These are phyloP conservation scores for Motacilla alba DNA, from an alignment of 2,113 vertebrate species.

Conservation along the genomic window DNA sequence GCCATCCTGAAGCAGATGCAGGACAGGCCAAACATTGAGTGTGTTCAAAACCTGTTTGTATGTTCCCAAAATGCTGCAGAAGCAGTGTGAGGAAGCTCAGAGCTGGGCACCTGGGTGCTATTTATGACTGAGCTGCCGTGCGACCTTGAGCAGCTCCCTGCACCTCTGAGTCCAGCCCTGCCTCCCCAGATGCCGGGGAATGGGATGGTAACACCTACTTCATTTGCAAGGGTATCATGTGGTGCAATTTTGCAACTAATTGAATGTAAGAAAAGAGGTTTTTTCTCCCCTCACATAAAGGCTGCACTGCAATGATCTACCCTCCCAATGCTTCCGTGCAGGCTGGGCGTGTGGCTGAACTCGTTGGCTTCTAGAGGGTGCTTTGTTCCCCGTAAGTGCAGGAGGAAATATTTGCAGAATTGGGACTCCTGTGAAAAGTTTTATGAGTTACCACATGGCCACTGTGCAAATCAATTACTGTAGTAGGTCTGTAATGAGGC, in stretches of 20 bases:
- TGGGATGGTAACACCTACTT: background rate
- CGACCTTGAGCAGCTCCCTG: conserved; percentile 8
- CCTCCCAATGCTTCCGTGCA: background rate
- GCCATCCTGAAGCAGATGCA: background rate
- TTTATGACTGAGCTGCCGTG: conserved; percentile 3
- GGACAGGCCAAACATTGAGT: background rate
- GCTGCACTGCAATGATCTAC: background rate
- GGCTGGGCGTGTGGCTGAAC: background rate
- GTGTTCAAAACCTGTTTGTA: background rate
- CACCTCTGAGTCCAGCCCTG: conserved; percentile 10
- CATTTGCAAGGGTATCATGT: background rate
- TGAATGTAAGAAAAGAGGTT: background rate
- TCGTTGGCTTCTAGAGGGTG: background rate
- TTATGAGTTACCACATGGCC: conserved; percentile 49
- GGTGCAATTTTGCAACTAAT: background rate
- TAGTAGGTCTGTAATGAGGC: conserved; percentile 42
- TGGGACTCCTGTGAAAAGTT: conserved; percentile 3
- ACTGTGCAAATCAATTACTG: conserved; percentile 45
- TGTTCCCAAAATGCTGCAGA: background rate
- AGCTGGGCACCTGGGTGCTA: background rate
- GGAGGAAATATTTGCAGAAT: background rate
- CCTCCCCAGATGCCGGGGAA: background rate
- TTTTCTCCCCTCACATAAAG: background rate
- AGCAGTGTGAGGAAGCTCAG: background rate
- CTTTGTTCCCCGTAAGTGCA: background rate